Base-by-base conservation (phyloP, 1,140 invertebrate species). In the Argopecten irradians region DNA sequence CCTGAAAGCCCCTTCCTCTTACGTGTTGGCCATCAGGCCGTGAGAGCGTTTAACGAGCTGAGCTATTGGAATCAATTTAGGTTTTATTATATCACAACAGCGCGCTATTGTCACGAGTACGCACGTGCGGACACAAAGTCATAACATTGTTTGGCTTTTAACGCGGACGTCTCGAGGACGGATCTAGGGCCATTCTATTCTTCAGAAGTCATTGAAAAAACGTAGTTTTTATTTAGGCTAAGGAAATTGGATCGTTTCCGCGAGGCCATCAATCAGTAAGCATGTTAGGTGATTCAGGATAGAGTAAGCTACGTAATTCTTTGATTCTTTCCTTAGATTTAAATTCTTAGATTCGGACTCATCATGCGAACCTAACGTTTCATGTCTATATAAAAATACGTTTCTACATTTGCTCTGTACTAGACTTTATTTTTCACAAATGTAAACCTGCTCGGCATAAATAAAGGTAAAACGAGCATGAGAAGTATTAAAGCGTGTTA, bases 101-200 rank as follows among this genome's bases (percentile, higher is more conserved):
- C 22, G n/a, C 22, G 8, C 55, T 11, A 71, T 71, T 71, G 55
- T 71, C 55, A 22, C 8, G 16, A 28, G 8, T n/a, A 71, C 55
- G 55, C 22, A 71, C 55, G 55, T 71, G n/a, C 55, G 22, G 55
- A n/a, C 22, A 22, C 22, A 71, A n/a, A 71, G 55, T 71, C 55
- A 28, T 71, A 71, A 71, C 55, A 71, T 71, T 71, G 55, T 71
- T 71, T 71, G n/a, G 55, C 55, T 71, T 71, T 71, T 71, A 71
- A 71, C 55, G 55, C 28, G 22, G 13, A 1, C 28, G 55, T 71
- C 55, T n/a, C 5, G 55, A 1, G 55, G 28, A 28, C 16, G 19
- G 22, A 71, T 71, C 55, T 71, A 28, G n/a, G 28, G 1, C 22
- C 22, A 71, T 71, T 28, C 28, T 28, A 71, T 71, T 5, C 5